Evolutionary conservation across 2,888 invertebrate species (phyloP), one percentile per base, ranked within the genome.

Genomic region (Plutella xylostella): DNA sequence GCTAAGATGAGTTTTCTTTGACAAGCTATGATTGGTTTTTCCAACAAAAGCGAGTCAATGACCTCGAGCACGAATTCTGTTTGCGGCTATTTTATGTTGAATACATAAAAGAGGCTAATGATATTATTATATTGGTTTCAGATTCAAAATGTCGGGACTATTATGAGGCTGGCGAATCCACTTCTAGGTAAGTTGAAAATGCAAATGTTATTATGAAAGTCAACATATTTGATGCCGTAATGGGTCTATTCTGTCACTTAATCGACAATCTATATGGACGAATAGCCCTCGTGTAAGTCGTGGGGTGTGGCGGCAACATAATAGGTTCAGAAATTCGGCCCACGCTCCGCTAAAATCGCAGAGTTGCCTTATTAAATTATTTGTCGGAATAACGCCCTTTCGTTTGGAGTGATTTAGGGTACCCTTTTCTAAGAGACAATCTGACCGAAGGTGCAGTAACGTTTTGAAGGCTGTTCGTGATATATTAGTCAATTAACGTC

Each of bases 181-280:
- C 56, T 65, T 71, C 68, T 69, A 77, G 74, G 80, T 78, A 57
- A 79, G 79, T 70, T 52, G 52, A 57, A 60, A 65, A 63, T 72
- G 59, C 61, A 67, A 67, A 68, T 65, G 49, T 57, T 19, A 57
- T 57, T 56, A 55, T 55, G 52, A 59, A 62, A 64, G 61, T 55
- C 56, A 57, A 60, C 57, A 55, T 55, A 57, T 60, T 55, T 53
- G 46, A 50, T 55, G 56, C 58, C 57, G 69, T 68, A 68, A 68
- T 69, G 55, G 60, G 48, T 54, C 56, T 55, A 61, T 65, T 62
- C 61, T 61, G 61, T 55, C 56, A 58, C 62, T 63, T 67, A 70
- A 72, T 70, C 57, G 58, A 59, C 61, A 58, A 63, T 63, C 57
- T 63, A 61, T 65, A 69, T 72, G 62, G 64, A 72, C 64, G 65